Percentiles rank a stretch among this genome's conserved stretches.
phyloP scores from a whole-genome alignment of 2,888 invertebrate species.

The Archips crataeganus region DNA sequence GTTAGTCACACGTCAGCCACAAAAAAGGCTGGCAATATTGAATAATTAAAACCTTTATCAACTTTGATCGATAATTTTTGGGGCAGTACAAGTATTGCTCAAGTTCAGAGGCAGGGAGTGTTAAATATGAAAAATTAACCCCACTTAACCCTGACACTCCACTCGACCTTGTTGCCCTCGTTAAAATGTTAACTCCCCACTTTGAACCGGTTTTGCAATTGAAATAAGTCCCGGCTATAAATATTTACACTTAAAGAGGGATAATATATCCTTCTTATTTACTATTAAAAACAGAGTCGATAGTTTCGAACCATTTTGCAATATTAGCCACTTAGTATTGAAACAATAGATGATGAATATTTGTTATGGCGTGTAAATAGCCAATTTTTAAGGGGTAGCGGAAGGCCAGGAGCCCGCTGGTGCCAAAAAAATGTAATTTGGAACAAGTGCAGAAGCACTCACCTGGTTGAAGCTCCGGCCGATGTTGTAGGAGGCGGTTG shows the following conservation, averaged over 20 bases:
- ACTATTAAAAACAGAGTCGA: background rate
- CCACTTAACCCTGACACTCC: slow-evolving; percentile 9
- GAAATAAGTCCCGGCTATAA: background rate
- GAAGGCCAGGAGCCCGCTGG: too few species aligned
- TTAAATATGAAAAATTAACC: slow-evolving; percentile 10
- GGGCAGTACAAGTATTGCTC: background rate
- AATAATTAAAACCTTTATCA: background rate
- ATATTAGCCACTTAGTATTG: too few species aligned
- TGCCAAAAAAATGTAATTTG: too few species aligned
- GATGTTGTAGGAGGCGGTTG: too few species aligned
- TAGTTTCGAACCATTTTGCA: too few species aligned
- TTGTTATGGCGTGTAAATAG: too few species aligned
- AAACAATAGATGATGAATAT: too few species aligned
- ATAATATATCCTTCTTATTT: background rate
- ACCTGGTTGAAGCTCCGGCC: too few species aligned
- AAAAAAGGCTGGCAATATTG: background rate
- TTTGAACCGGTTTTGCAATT: slow-evolving; percentile 8
- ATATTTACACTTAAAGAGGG: background rate
- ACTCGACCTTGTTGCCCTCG: slow-evolving; percentile 5
- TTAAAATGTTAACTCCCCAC: slow-evolving; percentile 5
- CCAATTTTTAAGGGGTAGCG: too few species aligned
- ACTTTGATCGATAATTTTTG: background rate
- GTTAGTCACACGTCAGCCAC: background rate
- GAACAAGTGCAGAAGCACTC: too few species aligned
- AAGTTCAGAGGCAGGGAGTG: background rate